Conservation (phyloP, 2,797 vertebrate species). For the Carapus acus region DNA sequence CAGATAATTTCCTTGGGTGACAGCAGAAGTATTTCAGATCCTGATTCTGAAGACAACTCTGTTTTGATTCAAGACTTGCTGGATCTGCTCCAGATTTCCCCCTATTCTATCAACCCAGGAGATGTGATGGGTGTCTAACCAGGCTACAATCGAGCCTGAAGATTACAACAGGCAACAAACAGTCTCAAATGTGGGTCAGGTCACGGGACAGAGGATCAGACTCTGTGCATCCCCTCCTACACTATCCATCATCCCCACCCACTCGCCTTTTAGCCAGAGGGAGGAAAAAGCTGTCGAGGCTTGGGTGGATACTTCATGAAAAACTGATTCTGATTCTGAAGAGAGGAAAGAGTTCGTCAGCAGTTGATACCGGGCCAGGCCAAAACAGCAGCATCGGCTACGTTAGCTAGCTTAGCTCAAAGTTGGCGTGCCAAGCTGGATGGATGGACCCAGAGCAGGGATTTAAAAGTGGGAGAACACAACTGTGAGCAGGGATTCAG, state of each 20-base stretch:
- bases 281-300: background rate
- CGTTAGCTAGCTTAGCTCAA: slow-evolving; percentile 61
- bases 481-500: background rate
- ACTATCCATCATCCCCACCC: slow-evolving; percentile 9
- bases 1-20: too few species aligned
- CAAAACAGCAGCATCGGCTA: slow-evolving; percentile 57
- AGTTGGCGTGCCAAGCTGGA: slow-evolving; percentile 55
- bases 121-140: slow-evolving; percentile 39
- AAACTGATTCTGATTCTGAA: background rate
- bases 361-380: slow-evolving; percentile 31
- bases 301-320: background rate
- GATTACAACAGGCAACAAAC: slow-evolving; percentile 46
- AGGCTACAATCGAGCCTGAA: slow-evolving; percentile 35
- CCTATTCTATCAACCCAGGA: slow-evolving; percentile 20
- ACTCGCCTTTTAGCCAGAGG: background rate
- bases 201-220: slow-evolving; percentile 52
- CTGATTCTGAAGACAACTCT: too few species aligned
- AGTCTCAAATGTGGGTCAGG: slow-evolving; percentile 63
- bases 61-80: too few species aligned
- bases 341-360: background rate
- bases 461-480: background rate
- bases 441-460: slow-evolving; percentile 28
- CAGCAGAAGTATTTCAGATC: too few species aligned
- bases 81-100: background rate
- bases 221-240: slow-evolving; percentile 38